Conservation (phyloP, 2,888 invertebrate species). For the Platycheirus rosarum region DNA sequence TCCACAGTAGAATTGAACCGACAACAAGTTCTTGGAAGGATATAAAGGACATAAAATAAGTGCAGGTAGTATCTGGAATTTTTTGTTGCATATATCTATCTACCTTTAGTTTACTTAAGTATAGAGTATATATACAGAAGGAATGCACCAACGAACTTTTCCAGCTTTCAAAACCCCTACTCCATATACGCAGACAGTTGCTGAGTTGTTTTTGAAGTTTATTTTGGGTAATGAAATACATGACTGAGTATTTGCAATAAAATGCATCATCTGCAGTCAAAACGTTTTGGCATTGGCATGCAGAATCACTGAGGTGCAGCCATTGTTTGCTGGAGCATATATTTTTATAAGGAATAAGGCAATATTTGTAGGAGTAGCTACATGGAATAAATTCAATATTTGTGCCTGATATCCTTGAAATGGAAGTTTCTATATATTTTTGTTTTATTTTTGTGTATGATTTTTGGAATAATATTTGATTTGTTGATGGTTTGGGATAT, state of each 20-base stretch:
- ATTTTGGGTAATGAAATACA: slow-evolving; percentile 36
- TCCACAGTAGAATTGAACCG: background rate
- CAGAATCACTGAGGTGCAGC: slow-evolving; percentile 25
- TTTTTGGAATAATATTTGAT: slow-evolving; percentile 27
- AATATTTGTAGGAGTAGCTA: background rate
- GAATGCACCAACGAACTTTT: background rate
- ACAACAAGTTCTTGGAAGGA: background rate
- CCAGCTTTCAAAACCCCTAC: no score
- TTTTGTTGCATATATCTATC: background rate
- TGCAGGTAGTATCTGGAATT: background rate
- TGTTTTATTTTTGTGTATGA: slow-evolving; percentile 8
- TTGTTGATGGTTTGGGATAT: slow-evolving; percentile 1
- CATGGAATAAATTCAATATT: slow-evolving; percentile 17
- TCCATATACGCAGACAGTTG: background rate
- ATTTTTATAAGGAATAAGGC: background rate
- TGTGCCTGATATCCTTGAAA: slow-evolving; percentile 1
- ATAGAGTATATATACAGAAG: background rate
- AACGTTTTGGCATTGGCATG: slow-evolving; percentile 19
- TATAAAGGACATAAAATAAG: background rate
- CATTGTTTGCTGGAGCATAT: slow-evolving; percentile 19
- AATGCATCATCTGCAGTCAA: slow-evolving; percentile 38
- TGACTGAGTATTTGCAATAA: slow-evolving; percentile 33
- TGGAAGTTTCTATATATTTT: background rate
- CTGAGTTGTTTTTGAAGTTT: slow-evolving; percentile 22
- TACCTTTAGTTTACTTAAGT: slow-evolving; percentile 1